Conservation (phyloP, 2,113 vertebrate genomes). For the Zapornia atra region DNA sequence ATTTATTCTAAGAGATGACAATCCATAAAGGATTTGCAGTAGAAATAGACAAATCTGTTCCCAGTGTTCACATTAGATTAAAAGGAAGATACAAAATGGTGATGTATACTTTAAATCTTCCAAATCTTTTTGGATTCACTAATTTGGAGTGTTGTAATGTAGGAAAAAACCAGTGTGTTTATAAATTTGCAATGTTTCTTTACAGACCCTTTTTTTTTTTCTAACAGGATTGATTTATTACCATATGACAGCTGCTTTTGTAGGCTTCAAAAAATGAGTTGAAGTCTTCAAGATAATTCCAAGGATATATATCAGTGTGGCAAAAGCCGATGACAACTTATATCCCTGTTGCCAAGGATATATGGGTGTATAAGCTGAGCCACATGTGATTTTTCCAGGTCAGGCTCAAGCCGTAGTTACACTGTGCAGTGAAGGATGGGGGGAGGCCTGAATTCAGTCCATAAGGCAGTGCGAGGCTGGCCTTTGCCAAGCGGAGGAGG, state of each 20-base stretch:
- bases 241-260: constrained; percentile 1
- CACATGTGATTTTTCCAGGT: not conserved
- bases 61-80: not conserved
- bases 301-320: not conserved
- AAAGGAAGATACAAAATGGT: not conserved
- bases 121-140: not conserved
- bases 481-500: not conserved
- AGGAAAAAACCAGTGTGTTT: not conserved
- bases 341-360: not conserved
- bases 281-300: not conserved
- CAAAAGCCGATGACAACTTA: not conserved
- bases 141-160: not conserved
- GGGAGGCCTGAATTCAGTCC: not conserved
- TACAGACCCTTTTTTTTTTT: not conserved
- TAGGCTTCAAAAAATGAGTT: not conserved
- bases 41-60: not conserved
- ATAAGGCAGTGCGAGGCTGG: not conserved
- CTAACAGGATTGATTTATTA: not conserved
- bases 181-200: not conserved
- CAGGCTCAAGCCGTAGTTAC: not conserved
- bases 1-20: not conserved
- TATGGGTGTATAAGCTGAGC: not conserved
- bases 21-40: not conserved
- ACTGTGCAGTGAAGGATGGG: fast-evolving
- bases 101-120: not conserved